Percentiles rank a stretch among this genome's conserved stretches.
Evolutionary conservation across 2,888 invertebrate genomes (phyloP).

Genomic region (Dyspetes luteomarginatus): DNA sequence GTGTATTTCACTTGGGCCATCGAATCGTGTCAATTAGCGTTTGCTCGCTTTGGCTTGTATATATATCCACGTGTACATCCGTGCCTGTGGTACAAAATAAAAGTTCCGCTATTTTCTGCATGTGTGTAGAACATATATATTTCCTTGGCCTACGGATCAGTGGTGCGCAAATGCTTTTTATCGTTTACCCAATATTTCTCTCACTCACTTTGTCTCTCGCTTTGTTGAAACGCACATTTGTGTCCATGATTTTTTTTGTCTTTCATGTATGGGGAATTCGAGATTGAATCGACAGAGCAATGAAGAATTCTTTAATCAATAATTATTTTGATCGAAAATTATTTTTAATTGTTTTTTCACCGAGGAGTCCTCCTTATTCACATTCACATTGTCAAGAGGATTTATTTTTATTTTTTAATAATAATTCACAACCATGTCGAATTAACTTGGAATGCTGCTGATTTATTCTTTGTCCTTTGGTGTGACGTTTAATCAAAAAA

Average conservation of each 20-base stretch:
- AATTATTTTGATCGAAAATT: too few species aligned
- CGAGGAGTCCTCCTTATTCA: too few species aligned
- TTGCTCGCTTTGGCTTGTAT: constrained; percentile 31
- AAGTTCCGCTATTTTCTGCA: constrained; percentile 57
- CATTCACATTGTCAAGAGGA: too few species aligned
- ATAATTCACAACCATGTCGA: too few species aligned
- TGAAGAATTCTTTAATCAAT: too few species aligned
- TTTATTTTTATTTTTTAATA: too few species aligned
- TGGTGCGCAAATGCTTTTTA: constrained; percentile 49
- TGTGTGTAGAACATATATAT: constrained; percentile 1
- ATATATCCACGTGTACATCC: constrained; percentile 26
- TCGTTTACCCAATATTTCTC: constrained; percentile 13
- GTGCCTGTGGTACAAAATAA: constrained; percentile 43
- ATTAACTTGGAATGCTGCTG: too few species aligned
- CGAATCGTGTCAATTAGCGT: constrained; percentile 63
- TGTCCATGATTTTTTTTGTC: background rate
- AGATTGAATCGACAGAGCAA: too few species aligned
- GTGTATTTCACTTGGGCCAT: constrained; percentile 52
- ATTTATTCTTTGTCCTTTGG: background rate
- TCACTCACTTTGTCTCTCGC: background rate
- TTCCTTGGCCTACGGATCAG: constrained; percentile 43
- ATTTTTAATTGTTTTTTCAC: too few species aligned
- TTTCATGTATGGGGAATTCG: too few species aligned
- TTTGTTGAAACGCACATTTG: background rate
- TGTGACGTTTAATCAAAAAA: constrained; percentile 5